A percentile compares a stretch with the other conserved stretches of the same genome.
Evolutionary conservation across 2,113 vertebrate genomes (phyloP).

Genomic region (Crotalus helleri): DNA sequence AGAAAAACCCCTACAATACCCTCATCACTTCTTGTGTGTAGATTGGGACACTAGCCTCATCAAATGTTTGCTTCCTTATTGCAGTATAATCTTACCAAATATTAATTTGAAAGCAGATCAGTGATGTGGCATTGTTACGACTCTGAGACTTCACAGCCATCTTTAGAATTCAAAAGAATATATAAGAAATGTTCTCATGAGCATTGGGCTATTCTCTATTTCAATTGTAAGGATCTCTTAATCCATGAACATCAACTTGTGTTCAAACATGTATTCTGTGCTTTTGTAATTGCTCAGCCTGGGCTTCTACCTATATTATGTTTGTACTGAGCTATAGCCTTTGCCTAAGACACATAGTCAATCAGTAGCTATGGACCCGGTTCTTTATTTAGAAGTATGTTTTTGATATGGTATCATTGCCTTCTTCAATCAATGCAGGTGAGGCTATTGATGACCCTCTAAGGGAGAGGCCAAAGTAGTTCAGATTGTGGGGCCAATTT

Average conservation of each 20-base stretch:
- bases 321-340: neutral
- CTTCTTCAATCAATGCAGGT: neutral
- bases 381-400: slow-evolving; percentile 15
- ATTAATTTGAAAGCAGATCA: neutral
- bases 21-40: neutral
- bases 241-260: neutral
- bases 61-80: neutral
- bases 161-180: neutral
- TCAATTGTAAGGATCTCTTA: neutral
- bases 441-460: slow-evolving; percentile 15
- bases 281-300: neutral
- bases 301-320: neutral
- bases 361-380: neutral
- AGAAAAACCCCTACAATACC: neutral
- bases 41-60: neutral
- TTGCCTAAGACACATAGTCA: neutral
- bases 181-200: neutral
- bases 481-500: slow-evolving; percentile 42
- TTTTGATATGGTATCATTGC: slow-evolving; percentile 12
- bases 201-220: neutral
- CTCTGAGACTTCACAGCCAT: neutral
- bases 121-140: neutral
- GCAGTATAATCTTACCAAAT: neutral
- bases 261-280: neutral
- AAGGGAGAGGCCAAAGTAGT: slow-evolving; percentile 38